Percentiles rank a stretch among this genome's conserved stretches.
These are phyloP conservation scores for Cossypha polioptera DNA, from an alignment of 2,797 vertebrate species.

Conservation along the genomic window DNA sequence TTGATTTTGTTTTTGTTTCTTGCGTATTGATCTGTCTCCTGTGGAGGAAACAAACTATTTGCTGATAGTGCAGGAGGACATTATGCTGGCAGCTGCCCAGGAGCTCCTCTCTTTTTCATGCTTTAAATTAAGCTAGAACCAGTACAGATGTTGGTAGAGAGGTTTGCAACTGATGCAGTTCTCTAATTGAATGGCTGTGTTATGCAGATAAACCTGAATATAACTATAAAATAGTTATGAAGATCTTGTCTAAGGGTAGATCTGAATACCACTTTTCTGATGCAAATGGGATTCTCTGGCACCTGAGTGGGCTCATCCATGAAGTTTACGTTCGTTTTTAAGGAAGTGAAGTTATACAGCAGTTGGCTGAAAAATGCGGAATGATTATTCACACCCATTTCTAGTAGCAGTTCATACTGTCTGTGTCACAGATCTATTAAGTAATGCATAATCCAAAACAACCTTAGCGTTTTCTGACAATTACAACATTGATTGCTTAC, in stretches of 20 bases:
- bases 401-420: not conserved
- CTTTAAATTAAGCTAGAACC: constrained; percentile 20
- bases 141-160: not conserved
- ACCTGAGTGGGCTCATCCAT: not conserved
- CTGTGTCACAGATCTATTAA: not conserved
- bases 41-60: constrained; percentile 74
- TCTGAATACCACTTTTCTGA: not conserved
- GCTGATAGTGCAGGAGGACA: constrained; percentile 48
- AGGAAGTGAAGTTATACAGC: not conserved
- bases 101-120: not conserved
- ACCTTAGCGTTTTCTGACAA: not conserved
- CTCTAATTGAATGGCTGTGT: not conserved
- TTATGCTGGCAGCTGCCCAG: constrained; percentile 53
- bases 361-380: fast-evolving
- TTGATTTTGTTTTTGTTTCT: constrained; percentile 66
- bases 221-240: not conserved
- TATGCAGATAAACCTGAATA: constrained; percentile 22
- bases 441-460: not conserved
- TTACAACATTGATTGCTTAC: not conserved
- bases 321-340: not conserved
- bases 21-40: constrained; percentile 67
- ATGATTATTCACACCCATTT: not conserved
- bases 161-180: not conserved
- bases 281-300: not conserved
- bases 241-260: constrained; percentile 10